Evolutionary conservation across 2,888 invertebrate genomes (phyloP).

Genomic region (Drosophila melanosoma): DNA sequence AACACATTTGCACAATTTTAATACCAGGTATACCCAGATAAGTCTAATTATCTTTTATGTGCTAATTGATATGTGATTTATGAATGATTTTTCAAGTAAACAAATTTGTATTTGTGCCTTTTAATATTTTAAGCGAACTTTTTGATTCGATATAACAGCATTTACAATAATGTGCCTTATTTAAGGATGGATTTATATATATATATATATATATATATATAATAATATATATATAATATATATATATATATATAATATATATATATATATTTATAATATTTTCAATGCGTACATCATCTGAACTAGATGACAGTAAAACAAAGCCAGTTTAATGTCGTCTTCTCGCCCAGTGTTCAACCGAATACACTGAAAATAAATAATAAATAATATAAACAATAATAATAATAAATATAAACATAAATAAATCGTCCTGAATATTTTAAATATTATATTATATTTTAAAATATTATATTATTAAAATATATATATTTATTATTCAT

Average conservation of each 20-base stretch:
- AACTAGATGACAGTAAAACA: not conserved
- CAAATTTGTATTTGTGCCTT: not conserved
- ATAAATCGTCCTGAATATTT: not conserved
- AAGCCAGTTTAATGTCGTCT: not conserved
- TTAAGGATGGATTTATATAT: not conserved
- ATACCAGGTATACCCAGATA: not conserved
- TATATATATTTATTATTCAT: not conserved
- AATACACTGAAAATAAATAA: not conserved
- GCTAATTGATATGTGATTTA: not conserved
- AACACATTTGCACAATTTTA: not conserved
- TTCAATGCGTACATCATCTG: not conserved
- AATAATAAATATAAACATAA: not conserved
- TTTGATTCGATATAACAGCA: not conserved
- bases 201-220: not conserved
- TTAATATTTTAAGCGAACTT: not conserved
- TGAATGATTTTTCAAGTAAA: not conserved
- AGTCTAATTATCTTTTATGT: not conserved
- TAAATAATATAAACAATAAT: no score
- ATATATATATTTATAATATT: not conserved
- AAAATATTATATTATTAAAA: no score
- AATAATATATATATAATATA: not conserved
- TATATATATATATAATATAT: not conserved
- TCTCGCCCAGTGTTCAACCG: not conserved
- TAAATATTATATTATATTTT: no score
- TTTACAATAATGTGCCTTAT: not conserved